Base-by-base conservation (phyloP, 2,113 vertebrate genomes). In the Phalacrocorax aristotelis region DNA sequence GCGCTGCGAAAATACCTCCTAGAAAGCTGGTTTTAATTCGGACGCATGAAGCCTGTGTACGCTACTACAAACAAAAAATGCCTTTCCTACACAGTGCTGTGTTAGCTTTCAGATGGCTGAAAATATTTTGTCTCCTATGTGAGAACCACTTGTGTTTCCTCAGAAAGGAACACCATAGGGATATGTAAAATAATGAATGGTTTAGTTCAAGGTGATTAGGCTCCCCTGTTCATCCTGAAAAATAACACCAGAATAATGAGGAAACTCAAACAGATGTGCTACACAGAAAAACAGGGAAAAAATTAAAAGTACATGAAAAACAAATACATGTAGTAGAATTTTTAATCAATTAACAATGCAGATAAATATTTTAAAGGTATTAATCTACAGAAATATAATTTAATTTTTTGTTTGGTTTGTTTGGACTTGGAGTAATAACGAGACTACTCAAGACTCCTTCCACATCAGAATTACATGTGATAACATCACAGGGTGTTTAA, bases 381-480 rank as follows among this genome's bases (percentile, higher is more conserved):
- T 71, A 52, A 36, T n/a, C 13, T 7, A 42, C 17, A 18, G 3
- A 57, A 77, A 83, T 9, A 46, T 0, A 0, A 46, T 52, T 84
- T 74, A 13, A 22, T 21, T 40, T 76, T 85, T 68, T 4, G 4
- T 36, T 60, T 52, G 20, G 4, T 48, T 54, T 62, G 9, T 32
- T 74, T 57, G 15, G 15, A 71, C 13, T n/a, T 93, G 40, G 32
- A 61, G 22, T 51, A 80, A 71, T n/a, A 49, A 44, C 4, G 66
- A 25, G 16, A 44, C 16, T 49, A 42, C 19, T 55, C 36, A 58
- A 64, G 64, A 27, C 13, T 58, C 27, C 44, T 71, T 58, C 30
- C 26, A 72, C 26, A 42, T 6, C 54, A 64, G 15, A 77, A 69
- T 32, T 19, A 40, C 5, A 27, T 5, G 7, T 27, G 69, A 69